phyloP scores from a whole-genome alignment of 2,797 vertebrate species.

The Fratercula arctica region DNA sequence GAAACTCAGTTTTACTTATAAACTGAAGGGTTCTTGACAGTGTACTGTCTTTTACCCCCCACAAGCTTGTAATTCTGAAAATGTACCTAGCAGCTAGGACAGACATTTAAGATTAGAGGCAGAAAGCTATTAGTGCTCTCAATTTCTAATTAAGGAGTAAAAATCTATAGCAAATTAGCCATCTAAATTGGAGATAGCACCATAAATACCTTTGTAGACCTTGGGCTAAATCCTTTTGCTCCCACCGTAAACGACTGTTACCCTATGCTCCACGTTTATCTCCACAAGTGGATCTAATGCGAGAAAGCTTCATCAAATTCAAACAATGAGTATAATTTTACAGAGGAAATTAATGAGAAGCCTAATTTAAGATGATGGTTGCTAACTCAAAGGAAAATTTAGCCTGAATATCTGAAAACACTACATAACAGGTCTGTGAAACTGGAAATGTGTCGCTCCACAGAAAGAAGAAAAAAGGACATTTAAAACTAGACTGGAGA shows the following conservation, averaged over 20 bases:
- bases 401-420: slow-evolving; percentile 6
- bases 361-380: not conserved
- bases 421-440: not conserved
- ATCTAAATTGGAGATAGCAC: slow-evolving; percentile 31
- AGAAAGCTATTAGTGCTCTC: slow-evolving; percentile 59
- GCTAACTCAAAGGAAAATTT: not conserved
- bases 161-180: slow-evolving; percentile 63
- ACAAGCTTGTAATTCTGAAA: not conserved
- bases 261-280: not conserved
- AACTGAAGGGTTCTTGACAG: not conserved
- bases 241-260: not conserved
- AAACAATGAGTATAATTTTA: slow-evolving; percentile 29
- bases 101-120: slow-evolving; percentile 26
- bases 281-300: not conserved
- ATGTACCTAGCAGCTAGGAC: not conserved
- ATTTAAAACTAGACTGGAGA: not conserved
- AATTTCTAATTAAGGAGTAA: slow-evolving; percentile 65
- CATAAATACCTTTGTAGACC: slow-evolving; percentile 44
- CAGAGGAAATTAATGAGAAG: slow-evolving; percentile 17
- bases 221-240: slow-evolving; percentile 49
- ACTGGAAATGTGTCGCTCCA: not conserved
- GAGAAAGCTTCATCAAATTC: slow-evolving; percentile 11
- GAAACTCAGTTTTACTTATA: not conserved
- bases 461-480: not conserved
- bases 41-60: not conserved